Base-by-base conservation (phyloP, 2,797 vertebrate species). In the Buphagus erythrorhynchus region DNA sequence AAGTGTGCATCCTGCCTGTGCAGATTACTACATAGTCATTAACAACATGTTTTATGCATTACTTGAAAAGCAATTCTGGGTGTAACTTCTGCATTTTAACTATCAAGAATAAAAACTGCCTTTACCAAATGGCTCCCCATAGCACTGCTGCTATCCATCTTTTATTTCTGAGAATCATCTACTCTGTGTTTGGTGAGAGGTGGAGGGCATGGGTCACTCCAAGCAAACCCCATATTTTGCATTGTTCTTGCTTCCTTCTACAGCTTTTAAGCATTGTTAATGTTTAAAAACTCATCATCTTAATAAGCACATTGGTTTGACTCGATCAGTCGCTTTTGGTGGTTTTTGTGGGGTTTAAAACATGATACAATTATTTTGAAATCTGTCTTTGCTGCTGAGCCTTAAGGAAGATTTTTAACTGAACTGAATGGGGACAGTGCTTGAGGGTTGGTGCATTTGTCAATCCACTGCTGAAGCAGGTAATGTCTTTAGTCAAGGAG, bases 11-110 rank as follows among this genome's bases (percentile, higher is more conserved):
- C 52, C 25, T 25, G 49, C 22, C 42, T 57, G 35, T 25, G 35
- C 48, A 83, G 15, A 85, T 68, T 54, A 67, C 33, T 45, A 29
- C n/a, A 36, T 0, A 67, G 19, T 31, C 67, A 71, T 94, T 92
- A 95, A 86, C 18, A 62, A 48, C 8, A 38, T 25, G 36, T 57
- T 95, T 75, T 43, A 79, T 57, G 29, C n/a, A 48, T n/a, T 66
- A 80, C 35, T 90, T 81, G 40, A 71, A 91, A 86, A 85, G n/a
- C 43, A 82, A 74, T 74, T 92, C 49, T 85, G 18, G 16, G 68
- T 38, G 57, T 20, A 80, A 80, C 38, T 85, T 82, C 42, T 49
- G n/a, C 25, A 21, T 88, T 86, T 88, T 76, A 93, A 77, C 38
- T 61, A 77, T 8, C n/a, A 82, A 48, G 67, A 95, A 76, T 72